Evolutionary conservation across 2,888 invertebrate species (phyloP).

Genomic region (Drosophila peninsularis): DNA sequence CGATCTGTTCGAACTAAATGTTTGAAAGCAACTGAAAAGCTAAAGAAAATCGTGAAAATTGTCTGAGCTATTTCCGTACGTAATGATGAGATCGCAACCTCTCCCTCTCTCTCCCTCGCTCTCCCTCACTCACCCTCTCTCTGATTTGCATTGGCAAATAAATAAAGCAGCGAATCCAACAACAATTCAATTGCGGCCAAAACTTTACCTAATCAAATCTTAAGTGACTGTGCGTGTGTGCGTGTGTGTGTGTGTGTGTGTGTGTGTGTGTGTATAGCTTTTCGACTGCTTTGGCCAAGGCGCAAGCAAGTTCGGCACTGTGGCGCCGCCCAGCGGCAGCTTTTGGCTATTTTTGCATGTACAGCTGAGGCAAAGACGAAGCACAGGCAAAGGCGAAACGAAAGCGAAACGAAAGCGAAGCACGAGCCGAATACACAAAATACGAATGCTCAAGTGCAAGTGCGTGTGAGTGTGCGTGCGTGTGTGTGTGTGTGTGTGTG

Average conservation of each 20-base stretch:
- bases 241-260: background rate
- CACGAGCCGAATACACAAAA: conserved; percentile 51
- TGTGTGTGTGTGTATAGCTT: background rate
- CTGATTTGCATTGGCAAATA: conserved; percentile 11
- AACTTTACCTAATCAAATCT: conserved; percentile 23
- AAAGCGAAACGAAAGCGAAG: conserved; percentile 24
- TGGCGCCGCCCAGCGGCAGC: conserved; percentile 73
- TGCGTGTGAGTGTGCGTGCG: background rate
- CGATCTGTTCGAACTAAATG: conserved; percentile 16
- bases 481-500: background rate
- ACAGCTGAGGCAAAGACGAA: conserved; percentile 30
- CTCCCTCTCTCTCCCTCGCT: background rate
- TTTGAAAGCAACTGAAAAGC: conserved; percentile 32
- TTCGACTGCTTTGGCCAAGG: conserved; percentile 1
- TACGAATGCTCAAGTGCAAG: conserved; percentile 22
- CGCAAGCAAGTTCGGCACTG: conserved; percentile 26
- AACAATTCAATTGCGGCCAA: conserved; percentile 21
- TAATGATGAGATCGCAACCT: conserved; percentile 12
- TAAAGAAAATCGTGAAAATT: conserved; percentile 3
- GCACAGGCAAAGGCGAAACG: conserved; percentile 40
- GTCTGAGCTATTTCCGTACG: conserved; percentile 32
- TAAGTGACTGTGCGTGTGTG: background rate
- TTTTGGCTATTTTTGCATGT: conserved; percentile 38
- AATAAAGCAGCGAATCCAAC: conserved; percentile 10
- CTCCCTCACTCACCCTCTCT: background rate